Percentiles rank a stretch among this genome's conserved stretches.
Evolutionary conservation across 1,140 invertebrate genomes (phyloP).

Genomic region (Drosophila sturtevanti): DNA sequence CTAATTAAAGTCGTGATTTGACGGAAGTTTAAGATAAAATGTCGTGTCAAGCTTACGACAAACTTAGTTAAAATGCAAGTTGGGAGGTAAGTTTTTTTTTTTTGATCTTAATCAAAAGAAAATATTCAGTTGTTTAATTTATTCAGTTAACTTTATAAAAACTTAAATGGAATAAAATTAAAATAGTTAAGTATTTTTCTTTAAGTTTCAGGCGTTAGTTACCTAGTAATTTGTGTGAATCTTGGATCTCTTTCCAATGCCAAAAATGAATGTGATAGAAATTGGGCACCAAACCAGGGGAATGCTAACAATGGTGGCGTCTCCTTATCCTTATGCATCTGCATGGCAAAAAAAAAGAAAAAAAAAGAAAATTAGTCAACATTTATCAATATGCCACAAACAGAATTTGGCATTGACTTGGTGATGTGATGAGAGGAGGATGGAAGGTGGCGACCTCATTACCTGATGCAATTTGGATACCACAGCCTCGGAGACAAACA

Average conservation of each 20-base stretch:
- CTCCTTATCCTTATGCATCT: conserved; percentile 86
- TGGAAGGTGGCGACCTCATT: conserved; percentile 20
- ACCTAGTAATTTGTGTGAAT: conserved; percentile 85
- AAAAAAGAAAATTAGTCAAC: not conserved
- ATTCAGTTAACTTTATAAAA: too few relatives aligned
- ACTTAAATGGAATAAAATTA: too few relatives aligned
- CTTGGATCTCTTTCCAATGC: conserved; percentile 84
- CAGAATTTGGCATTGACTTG: not conserved
- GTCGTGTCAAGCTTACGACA: too few relatives aligned
- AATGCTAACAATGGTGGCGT: conserved; percentile 86
- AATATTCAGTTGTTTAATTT: too few relatives aligned
- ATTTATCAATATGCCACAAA: not conserved
- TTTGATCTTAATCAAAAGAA: too few relatives aligned
- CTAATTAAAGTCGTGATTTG: too few relatives aligned
- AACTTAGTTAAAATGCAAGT: too few relatives aligned
- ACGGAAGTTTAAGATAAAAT: too few relatives aligned
- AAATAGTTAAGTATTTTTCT: too few relatives aligned
- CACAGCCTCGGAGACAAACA: conserved; percentile 85
- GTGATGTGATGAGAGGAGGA: not conserved
- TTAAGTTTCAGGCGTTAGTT: too few relatives aligned
- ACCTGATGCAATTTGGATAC: conserved; percentile 85
- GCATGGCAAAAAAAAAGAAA: not conserved
- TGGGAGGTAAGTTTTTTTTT: too few relatives aligned
- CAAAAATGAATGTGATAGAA: conserved; percentile 86
- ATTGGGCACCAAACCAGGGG: conserved; percentile 86